Evolutionary conservation across 1,140 invertebrate species (phyloP).

Genomic region (Drosophila lini): DNA sequence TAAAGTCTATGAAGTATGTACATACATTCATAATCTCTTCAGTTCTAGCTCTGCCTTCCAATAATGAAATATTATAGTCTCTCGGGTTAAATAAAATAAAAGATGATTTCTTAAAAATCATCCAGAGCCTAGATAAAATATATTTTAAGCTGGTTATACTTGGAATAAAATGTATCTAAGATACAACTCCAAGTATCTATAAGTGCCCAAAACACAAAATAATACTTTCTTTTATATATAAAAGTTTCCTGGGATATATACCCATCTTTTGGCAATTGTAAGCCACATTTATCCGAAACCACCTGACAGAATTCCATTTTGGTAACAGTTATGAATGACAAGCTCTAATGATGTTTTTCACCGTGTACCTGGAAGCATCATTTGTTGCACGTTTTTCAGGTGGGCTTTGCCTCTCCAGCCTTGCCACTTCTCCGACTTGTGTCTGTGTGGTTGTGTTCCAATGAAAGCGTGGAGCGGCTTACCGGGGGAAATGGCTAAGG

Average conservation of each 20-base stretch:
- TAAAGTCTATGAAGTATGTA: too few relatives aligned
- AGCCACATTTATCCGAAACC: neutral
- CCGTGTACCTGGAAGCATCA: constrained; percentile 34
- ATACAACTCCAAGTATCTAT: neutral
- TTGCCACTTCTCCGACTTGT: constrained; percentile 23
- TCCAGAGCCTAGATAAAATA: too few relatives aligned
- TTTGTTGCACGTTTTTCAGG: constrained; percentile 71
- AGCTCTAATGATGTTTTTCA: neutral
- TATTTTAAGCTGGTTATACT: too few relatives aligned
- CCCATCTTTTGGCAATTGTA: too few relatives aligned
- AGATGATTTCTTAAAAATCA: too few relatives aligned
- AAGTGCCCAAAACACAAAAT: neutral
- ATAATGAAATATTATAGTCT: too few relatives aligned
- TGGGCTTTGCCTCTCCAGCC: constrained; percentile 33
- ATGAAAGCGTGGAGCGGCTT: constrained; percentile 47
- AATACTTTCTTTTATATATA: neutral
- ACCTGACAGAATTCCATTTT: too few relatives aligned
- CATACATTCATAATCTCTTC: too few relatives aligned
- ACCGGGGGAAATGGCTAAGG: constrained; percentile 58
- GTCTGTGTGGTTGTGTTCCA: constrained; percentile 26
- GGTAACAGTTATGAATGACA: neutral
- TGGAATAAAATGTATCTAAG: neutral
- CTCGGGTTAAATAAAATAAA: too few relatives aligned
- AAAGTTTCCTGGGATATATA: neutral
- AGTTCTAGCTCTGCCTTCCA: too few relatives aligned